Percentiles rank a stretch among this genome's conserved stretches.
Conservation (phyloP, 23 tunicate genomes). For the Trididemnum nubilum region DNA sequence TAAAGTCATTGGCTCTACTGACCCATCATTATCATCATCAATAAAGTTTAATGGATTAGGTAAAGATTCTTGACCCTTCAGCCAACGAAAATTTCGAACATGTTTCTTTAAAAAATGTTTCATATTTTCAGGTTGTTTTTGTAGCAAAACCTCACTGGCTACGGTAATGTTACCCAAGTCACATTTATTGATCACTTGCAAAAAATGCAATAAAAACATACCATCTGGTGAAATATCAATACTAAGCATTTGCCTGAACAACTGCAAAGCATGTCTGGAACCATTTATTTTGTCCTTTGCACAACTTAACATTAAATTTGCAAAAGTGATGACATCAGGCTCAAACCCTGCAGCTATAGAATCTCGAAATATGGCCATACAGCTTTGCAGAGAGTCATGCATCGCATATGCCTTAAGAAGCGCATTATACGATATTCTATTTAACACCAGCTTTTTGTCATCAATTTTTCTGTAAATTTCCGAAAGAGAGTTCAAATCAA, state of each 20-base stretch:
- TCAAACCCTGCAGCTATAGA: slow-evolving; percentile 64
- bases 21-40: background rate
- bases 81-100: slow-evolving; percentile 61
- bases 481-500: slow-evolving; percentile 17
- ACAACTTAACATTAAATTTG: slow-evolving; percentile 32
- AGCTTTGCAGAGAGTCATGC: slow-evolving; percentile 41
- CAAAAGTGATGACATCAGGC: slow-evolving; percentile 60
- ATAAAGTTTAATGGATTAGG: slow-evolving; percentile 27
- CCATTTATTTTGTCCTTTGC: slow-evolving; percentile 47
- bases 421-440: slow-evolving; percentile 57
- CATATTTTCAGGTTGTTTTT: background rate
- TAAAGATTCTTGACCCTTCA: slow-evolving; percentile 60
- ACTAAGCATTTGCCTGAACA: slow-evolving; percentile 49
- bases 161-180: slow-evolving; percentile 52
- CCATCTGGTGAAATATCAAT: slow-evolving; percentile 57
- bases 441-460: slow-evolving; percentile 20
- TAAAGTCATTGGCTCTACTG: background rate
- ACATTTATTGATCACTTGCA: slow-evolving; percentile 46
- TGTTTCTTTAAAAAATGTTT: slow-evolving; percentile 41
- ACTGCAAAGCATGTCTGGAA: slow-evolving; percentile 59
- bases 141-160: slow-evolving; percentile 13
- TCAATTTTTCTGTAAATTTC: slow-evolving; percentile 19
- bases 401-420: slow-evolving; percentile 62
- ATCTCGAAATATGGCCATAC: slow-evolving; percentile 60
- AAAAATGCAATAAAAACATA: slow-evolving; percentile 33